Evolutionary conservation across 2,888 invertebrate genomes (phyloP), one percentile per base, ranked within the genome.

Genomic region (Apamea monoglypha): DNA sequence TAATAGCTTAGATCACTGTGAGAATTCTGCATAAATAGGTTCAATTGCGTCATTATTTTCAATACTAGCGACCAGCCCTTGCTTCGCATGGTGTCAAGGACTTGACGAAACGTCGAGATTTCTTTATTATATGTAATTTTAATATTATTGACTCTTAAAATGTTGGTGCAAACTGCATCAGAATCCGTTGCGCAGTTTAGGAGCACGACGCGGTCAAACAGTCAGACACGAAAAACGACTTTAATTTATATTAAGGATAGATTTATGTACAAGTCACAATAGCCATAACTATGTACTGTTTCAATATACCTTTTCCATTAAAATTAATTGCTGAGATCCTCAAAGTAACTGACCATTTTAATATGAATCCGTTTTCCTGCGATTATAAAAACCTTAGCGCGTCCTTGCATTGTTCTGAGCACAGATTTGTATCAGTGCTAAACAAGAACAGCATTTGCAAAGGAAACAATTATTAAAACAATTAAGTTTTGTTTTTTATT

Each of bases 331-430:
- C 64, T 64, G 1, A 67, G 29, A 79, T 78, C 68, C 47, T 77
- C 63, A 63, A 78, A 71, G 63, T n/a, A 50, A 70, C 40, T 71
- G 64, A 53, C 18, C 40, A 69, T 75, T 80, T 81, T 83, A 72
- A 81, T 88, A 85, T 85, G 36, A 74, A 50, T 50, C 73, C 72
- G 82, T 81, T 87, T 86, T 87, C 80, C 81, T 87, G 82, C 76
- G 76, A 89, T 87, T 87, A 88, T 84, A 82, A 82, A 68, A 78
- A 81, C 81, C 80, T 85, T 81, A 75, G 80, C 82, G 3, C 83
- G 88, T 77, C 94, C 94, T 94, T 94, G 93, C 94, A 91, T 94
- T 94, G 94, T 94, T 90, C 68, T 53, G 29, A 82, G 47, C 72
- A 71, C 63, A 88, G 90, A 91, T 91, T 84, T 82, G 75, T 82